phyloP scores from a whole-genome alignment of 2,113 vertebrate genomes.

The Tupaia chinensis region DNA sequence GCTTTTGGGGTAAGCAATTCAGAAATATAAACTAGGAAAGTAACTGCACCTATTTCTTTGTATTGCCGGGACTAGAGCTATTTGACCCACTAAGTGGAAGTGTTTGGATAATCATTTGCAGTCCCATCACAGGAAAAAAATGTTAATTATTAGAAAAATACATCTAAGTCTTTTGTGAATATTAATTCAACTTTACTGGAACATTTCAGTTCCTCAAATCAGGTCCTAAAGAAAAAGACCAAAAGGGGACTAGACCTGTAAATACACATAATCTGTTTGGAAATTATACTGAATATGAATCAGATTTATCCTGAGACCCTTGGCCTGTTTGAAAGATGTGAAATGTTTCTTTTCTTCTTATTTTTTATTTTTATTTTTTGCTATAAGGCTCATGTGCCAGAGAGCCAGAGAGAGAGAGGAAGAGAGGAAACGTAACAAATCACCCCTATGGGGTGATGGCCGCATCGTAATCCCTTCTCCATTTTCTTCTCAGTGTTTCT shows the following conservation, averaged over 20 bases:
- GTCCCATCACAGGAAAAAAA: background rate
- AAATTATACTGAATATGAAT: background rate
- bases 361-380: no score
- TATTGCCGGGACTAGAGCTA: background rate
- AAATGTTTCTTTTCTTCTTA: no score
- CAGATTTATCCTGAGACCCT: background rate
- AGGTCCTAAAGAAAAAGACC: background rate
- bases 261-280: background rate
- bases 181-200: slow-evolving; percentile 6
- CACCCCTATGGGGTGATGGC: no score
- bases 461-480: no score
- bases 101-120: background rate
- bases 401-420: no score
- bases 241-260: background rate
- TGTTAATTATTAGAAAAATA: background rate
- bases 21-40: background rate
- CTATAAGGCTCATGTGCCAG: no score
- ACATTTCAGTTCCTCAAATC: background rate
- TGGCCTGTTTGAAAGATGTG: background rate
- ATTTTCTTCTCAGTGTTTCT: no score
- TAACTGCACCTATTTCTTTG: background rate
- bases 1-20: background rate
- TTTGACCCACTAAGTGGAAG: background rate
- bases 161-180: background rate
- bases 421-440: no score